A percentile compares a stretch with the other conserved stretches of the same genome.
Evolutionary conservation across 1,140 invertebrate species (phyloP).

Genomic region (Nasonia longicornis): DNA sequence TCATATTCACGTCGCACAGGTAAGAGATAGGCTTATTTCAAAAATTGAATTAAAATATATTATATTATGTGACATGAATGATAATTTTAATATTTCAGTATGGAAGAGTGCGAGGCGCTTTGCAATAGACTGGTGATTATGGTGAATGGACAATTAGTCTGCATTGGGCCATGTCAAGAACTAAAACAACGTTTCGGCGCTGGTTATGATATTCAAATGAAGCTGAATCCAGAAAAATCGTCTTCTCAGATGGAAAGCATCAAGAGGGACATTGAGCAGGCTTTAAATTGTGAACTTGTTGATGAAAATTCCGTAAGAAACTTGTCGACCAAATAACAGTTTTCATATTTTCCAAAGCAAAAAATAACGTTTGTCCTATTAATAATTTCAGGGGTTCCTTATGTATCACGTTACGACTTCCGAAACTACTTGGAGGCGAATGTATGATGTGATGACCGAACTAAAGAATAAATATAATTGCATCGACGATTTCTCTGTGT

Average conservation of each 20-base stretch:
- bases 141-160: constrained; percentile 85
- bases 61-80: not conserved
- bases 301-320: constrained; percentile 62
- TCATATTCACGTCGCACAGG: constrained; percentile 85
- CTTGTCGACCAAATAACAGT: not conserved
- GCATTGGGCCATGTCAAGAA: constrained; percentile 78
- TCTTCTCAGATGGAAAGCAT: constrained; percentile 53
- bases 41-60: not conserved
- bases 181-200: constrained; percentile 73
- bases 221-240: constrained; percentile 58
- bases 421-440: constrained; percentile 61
- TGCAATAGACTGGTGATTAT: constrained; percentile 89
- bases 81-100: constrained; percentile 68
- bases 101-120: constrained; percentile 93
- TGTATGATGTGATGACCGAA: constrained; percentile 63
- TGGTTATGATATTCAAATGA: constrained; percentile 70
- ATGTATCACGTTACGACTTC: constrained; percentile 63
- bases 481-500: constrained; percentile 65
- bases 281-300: constrained; percentile 59
- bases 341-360: not conserved
- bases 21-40: constrained; percentile 46
- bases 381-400: constrained; percentile 57
- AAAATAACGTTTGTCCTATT: not conserved
- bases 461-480: constrained; percentile 60
- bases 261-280: constrained; percentile 57